phyloP scores from a whole-genome alignment of 1,140 invertebrate genomes.

The Listronotus oregonensis region DNA sequence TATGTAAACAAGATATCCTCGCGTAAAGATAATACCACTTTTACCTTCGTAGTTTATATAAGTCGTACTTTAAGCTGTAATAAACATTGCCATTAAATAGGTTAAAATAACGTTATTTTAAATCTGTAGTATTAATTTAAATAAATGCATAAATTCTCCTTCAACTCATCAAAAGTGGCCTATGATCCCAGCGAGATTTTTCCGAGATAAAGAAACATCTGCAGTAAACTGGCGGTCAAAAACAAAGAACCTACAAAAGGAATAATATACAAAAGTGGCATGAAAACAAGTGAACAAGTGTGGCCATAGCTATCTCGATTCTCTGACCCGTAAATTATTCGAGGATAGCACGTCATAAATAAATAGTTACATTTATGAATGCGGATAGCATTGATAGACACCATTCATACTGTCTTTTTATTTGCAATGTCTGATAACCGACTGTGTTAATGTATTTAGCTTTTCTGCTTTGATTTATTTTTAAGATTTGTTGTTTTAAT shows the following conservation, averaged over 20 bases:
- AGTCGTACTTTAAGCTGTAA: too few species aligned
- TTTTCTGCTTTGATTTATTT: constrained; percentile 5
- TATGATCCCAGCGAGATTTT: constrained; percentile 15
- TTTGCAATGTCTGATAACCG: constrained; percentile 8
- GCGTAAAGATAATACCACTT: too few species aligned
- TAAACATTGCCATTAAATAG: too few species aligned
- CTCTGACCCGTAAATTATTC: constrained; percentile 53
- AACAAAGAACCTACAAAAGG: constrained; percentile 34
- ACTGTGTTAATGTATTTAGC: too few species aligned
- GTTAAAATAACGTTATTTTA: too few species aligned
- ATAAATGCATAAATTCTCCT: constrained; percentile 6
- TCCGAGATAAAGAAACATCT: constrained; percentile 29
- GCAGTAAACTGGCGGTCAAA: constrained; percentile 32
- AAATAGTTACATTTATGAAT: constrained; percentile 52
- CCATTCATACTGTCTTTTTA: constrained; percentile 44
- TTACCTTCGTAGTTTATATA: too few species aligned
- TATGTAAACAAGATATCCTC: too few species aligned
- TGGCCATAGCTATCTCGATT: constrained; percentile 44
- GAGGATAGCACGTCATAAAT: constrained; percentile 52
- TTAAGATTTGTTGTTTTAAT: constrained; percentile 1
- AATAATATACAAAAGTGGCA: constrained; percentile 27
- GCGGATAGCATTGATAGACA: constrained; percentile 43
- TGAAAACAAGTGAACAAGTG: constrained; percentile 45
- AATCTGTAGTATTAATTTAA: constrained; percentile 4
- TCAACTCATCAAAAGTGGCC: constrained; percentile 5